Base-by-base conservation (phyloP, 2,113 vertebrate species). In the Epinephelus lanceolatus region DNA sequence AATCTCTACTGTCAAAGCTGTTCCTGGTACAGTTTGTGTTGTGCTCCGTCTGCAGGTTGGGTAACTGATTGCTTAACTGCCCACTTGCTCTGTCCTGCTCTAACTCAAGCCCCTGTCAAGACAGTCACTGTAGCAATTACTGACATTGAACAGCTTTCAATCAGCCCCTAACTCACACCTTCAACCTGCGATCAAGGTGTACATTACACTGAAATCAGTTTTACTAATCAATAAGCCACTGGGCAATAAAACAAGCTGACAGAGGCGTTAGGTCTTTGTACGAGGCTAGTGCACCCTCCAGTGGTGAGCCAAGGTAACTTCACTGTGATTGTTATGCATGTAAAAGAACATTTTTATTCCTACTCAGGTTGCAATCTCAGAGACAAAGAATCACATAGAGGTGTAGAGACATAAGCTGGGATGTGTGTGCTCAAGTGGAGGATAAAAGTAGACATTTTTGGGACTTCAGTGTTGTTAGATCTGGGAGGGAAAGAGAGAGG, bases 81-180 rank as follows among this genome's bases (percentile, higher is more conserved):
- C 51, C 37, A 68, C 71, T 62, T 47, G 14, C 40, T 55, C 47
- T 23, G 13, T 59, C 21, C 47, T 8, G 23, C 63, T 17, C 49
- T 80, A 86, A 72, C 67, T 82, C 77, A 79, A 59, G 61, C 11
- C 19, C 27, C 59, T 71, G 84, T 69, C 82, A 51, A 63, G 59
- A 63, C n/a, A 73, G 47, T 73, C 57, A 78, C 60, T 47, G 56
- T 5, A 80, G 67, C 68, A 86, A 81, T 89, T 87, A 89, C 73
- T 40, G 67, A 59, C 65, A 86, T 56, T 72, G 56, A 81, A 55
- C 77, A 74, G 14, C 51, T 84, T 70, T 86, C 81, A 78, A 68
- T 83, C 82, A 76, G 70, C 6, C 56, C 40, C 56, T 52, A 88
- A 81, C 51, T 81, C 62, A 76, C 10, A 0, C 27, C 51, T 56